Evolutionary conservation across 2,888 invertebrate genomes (phyloP).

Genomic region (Parnassius orleans): DNA sequence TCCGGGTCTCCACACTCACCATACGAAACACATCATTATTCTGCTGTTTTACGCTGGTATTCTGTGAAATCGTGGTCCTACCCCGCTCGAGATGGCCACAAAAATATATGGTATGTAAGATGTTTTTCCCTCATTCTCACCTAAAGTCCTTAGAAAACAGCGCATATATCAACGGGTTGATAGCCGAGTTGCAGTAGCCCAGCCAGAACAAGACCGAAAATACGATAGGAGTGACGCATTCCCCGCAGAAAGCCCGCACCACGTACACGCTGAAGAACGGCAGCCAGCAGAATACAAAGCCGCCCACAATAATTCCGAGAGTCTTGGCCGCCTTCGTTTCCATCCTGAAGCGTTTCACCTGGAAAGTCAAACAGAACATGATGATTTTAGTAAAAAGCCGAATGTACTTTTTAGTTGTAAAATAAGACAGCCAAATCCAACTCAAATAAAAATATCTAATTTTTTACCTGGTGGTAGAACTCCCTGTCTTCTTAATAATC

Average conservation of each 20-base stretch:
- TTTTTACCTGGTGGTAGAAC: too few relatives aligned
- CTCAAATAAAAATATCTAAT: too few relatives aligned
- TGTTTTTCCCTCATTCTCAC: constrained; percentile 36
- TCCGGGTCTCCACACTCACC: too few relatives aligned
- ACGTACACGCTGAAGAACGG: constrained; percentile 98
- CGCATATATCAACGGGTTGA: constrained; percentile 97
- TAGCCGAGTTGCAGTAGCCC: constrained; percentile 98
- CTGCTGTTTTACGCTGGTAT: too few relatives aligned
- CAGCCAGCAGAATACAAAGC: constrained; percentile 98
- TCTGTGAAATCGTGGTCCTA: too few relatives aligned
- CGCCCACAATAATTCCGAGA: constrained; percentile 97
- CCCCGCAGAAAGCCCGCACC: constrained; percentile 91
- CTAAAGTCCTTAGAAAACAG: constrained; percentile 95
- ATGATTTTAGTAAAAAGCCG: too few relatives aligned
- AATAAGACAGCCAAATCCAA: too few relatives aligned
- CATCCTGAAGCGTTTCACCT: constrained; percentile 95
- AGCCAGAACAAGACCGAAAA: constrained; percentile 98
- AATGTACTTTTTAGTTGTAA: too few relatives aligned
- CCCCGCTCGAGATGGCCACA: too few relatives aligned
- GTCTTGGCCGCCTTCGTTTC: constrained; percentile 99
- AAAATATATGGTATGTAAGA: too few relatives aligned
- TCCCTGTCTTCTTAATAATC: too few relatives aligned
- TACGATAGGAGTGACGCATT: constrained; percentile 91
- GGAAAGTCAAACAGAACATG: constrained; percentile 40
- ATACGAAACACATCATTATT: too few relatives aligned